Evolutionary conservation across 1,140 invertebrate species (phyloP), one percentile per base, ranked within the genome.

Genomic region (Arctopsyche grandis): DNA sequence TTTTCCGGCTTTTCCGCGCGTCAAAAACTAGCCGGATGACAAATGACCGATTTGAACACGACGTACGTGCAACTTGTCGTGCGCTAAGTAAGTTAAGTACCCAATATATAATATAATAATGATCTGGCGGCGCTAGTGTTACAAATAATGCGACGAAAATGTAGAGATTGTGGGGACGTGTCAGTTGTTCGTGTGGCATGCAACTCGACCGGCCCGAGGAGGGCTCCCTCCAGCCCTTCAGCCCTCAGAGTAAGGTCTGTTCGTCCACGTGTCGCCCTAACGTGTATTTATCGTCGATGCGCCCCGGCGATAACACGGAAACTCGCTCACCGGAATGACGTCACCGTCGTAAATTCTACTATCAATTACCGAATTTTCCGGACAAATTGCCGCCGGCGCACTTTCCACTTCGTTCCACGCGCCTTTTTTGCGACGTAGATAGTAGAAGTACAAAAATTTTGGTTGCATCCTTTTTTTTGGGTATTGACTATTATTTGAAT

Each of bases 281-380:
- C 44, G 19, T 48, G 71, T 74, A 74, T 76, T 60, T 76, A 63
- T 76, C 26, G 46, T 43, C 52, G 56, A 63, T 63, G 56, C 12
- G 74, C 38, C 29, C 26, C 56, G 1, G 14, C 21, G 74, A 76
- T 76, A 76, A 76, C 74, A 76, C 56, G 74, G 29, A 76, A 76
- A 76, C n/a, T 66, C 26, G 74, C 74, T 76, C 48, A 63, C 19
- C 56, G 21, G 9, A 48, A 52, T 76, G 58, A 76, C 74, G 74
- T 76, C 74, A 76, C 60, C 24, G 56, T 43, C 48, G 56, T 76
- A 76, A 76, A 76, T 63, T 76, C 26, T 24, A 16, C 63, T 56
- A 76, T 76, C 74, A 76, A 76, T 76, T 76, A 76, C 74, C 21
- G 63, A 60, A 76, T 76, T 76, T 63, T 63, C 9, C 24, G 46